These are phyloP conservation scores for Argyresthia goedartella DNA, from an alignment of 2,888 invertebrate genomes.

Conservation along the genomic window DNA sequence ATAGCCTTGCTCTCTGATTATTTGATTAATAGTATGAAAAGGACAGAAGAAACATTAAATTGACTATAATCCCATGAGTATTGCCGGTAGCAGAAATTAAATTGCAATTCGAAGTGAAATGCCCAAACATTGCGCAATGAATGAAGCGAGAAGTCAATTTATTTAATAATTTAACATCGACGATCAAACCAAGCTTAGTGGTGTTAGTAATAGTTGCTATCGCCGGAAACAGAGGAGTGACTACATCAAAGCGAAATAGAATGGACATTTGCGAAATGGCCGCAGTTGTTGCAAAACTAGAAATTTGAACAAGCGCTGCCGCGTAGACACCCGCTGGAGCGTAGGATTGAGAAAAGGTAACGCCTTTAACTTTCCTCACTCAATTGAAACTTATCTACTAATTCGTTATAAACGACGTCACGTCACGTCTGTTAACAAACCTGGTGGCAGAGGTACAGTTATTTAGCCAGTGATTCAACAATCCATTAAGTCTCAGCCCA, in stretches of 20 bases:
- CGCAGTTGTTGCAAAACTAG: slow-evolving; percentile 50
- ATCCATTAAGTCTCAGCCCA: no score
- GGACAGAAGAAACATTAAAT: no score
- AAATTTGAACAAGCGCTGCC: slow-evolving; percentile 50
- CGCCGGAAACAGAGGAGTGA: slow-evolving; percentile 21
- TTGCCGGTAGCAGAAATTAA: no score
- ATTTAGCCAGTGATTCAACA: no score
- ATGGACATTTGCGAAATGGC: slow-evolving; percentile 43
- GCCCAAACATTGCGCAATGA: no score
- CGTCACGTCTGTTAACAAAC: no score
- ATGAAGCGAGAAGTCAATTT: neutral
- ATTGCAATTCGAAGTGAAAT: no score
- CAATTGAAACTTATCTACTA: slow-evolving; percentile 21
- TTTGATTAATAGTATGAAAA: no score
- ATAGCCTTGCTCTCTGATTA: no score
- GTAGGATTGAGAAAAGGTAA: slow-evolving; percentile 61
- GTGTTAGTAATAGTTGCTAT: neutral
- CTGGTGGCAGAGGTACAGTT: no score
- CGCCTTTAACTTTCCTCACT: slow-evolving; percentile 39
- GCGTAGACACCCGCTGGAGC: slow-evolving; percentile 54
- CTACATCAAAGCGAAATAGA: neutral
- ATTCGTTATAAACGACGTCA: no score
- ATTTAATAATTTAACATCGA: neutral
- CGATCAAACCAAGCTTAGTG: neutral
- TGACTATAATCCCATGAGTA: no score